phyloP scores from a whole-genome alignment of 1,140 invertebrate species.

The Eurosta solidaginis region DNA sequence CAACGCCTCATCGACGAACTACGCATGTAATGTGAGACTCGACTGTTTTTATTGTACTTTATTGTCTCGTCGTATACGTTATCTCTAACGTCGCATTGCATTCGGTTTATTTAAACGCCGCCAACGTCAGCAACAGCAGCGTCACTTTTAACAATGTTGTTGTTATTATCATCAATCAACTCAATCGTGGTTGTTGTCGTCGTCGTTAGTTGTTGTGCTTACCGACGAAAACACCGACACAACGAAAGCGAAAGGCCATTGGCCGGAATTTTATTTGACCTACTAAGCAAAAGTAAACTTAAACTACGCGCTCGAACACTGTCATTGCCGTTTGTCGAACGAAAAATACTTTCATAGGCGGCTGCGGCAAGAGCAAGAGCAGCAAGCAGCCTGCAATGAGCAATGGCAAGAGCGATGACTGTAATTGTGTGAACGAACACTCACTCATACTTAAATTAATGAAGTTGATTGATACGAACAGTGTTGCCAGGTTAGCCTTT shows the following conservation, averaged over 20 bases:
- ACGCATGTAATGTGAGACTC: too few relatives aligned
- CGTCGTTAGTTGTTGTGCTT: not conserved
- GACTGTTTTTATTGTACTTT: too few relatives aligned
- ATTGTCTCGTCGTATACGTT: too few relatives aligned
- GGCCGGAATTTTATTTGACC: constrained; percentile 60
- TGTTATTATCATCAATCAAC: constrained; percentile 12
- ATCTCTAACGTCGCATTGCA: not conserved
- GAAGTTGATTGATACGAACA: too few relatives aligned
- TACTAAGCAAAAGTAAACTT: constrained; percentile 51
- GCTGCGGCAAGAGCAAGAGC: not conserved
- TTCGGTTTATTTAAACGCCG: not conserved
- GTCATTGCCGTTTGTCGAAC: constrained; percentile 53
- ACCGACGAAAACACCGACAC: constrained; percentile 42
- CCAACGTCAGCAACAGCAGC: not conserved
- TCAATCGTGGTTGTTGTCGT: not conserved
- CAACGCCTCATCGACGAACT: too few relatives aligned
- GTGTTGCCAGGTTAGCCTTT: too few relatives aligned
- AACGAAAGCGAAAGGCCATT: constrained; percentile 61
- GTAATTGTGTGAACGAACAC: not conserved
- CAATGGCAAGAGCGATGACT: not conserved
- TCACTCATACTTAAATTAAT: too few relatives aligned
- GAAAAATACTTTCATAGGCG: not conserved
- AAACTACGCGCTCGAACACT: constrained; percentile 43
- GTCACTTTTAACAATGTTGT: not conserved
- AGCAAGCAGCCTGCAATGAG: not conserved